These are phyloP conservation scores for Trichomycterus rosablanca DNA, from an alignment of 2,113 vertebrate species.

Conservation along the genomic window DNA sequence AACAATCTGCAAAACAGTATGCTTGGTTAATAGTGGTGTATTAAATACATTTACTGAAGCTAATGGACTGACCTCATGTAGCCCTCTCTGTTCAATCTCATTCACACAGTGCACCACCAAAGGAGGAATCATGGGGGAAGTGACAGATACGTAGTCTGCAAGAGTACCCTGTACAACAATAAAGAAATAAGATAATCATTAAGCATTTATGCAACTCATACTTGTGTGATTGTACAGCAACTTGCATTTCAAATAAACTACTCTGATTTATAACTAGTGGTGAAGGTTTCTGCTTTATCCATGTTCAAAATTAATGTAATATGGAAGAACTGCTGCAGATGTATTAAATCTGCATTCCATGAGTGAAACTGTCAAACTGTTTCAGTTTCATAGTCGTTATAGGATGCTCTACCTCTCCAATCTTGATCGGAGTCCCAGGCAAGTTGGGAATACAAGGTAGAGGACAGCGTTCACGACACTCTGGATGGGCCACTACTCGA, in stretches of 20 bases:
- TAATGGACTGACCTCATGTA: slow-evolving; percentile 78
- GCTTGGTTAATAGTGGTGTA: neutral
- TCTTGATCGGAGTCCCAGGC: slow-evolving; percentile 77
- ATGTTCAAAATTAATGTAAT: too few species aligned
- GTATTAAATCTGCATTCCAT: too few species aligned
- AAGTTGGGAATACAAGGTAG: slow-evolving; percentile 88
- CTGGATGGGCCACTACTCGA: slow-evolving; percentile 83
- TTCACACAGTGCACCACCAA: slow-evolving; percentile 90
- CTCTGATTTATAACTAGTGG: too few species aligned
- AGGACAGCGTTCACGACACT: slow-evolving; percentile 91
- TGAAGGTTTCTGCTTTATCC: too few species aligned
- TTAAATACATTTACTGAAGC: neutral
- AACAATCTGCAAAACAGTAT: neutral
- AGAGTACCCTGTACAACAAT: slow-evolving; percentile 73
- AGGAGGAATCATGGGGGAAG: slow-evolving; percentile 89
- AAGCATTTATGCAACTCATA: too few species aligned
- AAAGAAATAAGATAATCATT: neutral
- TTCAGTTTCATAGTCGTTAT: too few species aligned
- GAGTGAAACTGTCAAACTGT: too few species aligned
- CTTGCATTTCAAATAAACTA: too few species aligned
- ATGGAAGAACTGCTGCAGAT: too few species aligned
- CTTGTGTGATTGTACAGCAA: too few species aligned
- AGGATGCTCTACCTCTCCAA: slow-evolving; percentile 74
- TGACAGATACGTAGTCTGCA: slow-evolving; percentile 80
- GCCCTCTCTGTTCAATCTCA: slow-evolving; percentile 92